Conservation (phyloP, 1,140 invertebrate genomes). For the Tenebrio molitor region DNA sequence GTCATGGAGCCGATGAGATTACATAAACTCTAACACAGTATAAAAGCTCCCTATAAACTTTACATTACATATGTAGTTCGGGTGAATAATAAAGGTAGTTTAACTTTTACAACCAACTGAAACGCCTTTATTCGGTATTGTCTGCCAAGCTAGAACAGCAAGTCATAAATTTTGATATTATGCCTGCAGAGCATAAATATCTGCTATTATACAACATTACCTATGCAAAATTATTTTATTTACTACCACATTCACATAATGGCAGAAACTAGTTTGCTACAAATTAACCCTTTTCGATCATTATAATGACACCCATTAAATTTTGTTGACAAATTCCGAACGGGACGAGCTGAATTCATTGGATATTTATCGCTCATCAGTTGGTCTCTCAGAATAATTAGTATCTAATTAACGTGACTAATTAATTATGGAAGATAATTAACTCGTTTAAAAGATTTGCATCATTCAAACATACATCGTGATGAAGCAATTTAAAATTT, state of each 20-base stretch:
- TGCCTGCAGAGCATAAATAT: slow-evolving; percentile 5
- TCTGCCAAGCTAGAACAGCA: neutral
- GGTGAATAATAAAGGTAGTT: slow-evolving; percentile 15
- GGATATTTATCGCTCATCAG: neutral
- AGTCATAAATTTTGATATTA: slow-evolving; percentile 1
- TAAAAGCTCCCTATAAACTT: slow-evolving; percentile 3
- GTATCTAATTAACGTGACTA: neutral
- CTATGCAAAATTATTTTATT: neutral
- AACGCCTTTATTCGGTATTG: slow-evolving; percentile 10
- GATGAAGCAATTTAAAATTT: too few species aligned
- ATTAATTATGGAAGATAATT: neutral
- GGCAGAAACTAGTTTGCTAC: neutral
- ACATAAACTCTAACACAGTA: neutral
- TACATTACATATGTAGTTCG: slow-evolving; percentile 20
- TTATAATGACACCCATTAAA: neutral
- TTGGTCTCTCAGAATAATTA: neutral
- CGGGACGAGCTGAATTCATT: neutral
- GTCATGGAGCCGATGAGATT: neutral
- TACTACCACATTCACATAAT: neutral
- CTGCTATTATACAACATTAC: neutral
- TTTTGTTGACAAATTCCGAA: neutral
- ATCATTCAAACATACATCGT: too few species aligned
- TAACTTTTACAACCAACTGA: slow-evolving; percentile 16
- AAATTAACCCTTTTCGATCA: neutral
- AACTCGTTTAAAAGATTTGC: neutral